Evolutionary conservation across 2,113 vertebrate species (phyloP).

Genomic region (Coracopsis vasa): DNA sequence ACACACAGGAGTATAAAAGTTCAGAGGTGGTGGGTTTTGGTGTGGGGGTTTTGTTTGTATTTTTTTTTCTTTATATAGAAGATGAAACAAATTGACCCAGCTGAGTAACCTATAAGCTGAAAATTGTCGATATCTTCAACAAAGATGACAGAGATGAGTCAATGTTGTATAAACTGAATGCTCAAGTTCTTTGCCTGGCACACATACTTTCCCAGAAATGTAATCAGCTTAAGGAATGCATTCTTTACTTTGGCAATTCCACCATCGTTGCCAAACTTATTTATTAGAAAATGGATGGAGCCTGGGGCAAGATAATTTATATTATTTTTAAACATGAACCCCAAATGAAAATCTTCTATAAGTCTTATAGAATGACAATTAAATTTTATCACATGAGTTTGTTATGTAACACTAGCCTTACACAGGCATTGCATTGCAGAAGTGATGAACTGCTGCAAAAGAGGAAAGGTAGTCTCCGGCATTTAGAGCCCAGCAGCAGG

Average conservation of each 20-base stretch:
- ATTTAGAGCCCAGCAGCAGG: constrained; percentile 58
- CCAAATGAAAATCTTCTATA: not conserved
- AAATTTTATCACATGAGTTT: not conserved
- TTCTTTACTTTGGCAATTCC: constrained; percentile 9
- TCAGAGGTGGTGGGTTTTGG: constrained; percentile 40
- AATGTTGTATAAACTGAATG: constrained; percentile 52
- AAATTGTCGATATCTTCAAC: constrained; percentile 40
- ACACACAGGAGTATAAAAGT: constrained; percentile 62
- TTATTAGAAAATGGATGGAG: constrained; percentile 41
- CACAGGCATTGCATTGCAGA: not conserved
- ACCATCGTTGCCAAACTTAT: constrained; percentile 4
- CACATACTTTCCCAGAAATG: constrained; percentile 54
- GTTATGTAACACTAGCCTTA: constrained; percentile 20
- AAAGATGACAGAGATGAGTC: constrained; percentile 54
- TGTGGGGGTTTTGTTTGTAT: not conserved
- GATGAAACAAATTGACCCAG: not conserved
- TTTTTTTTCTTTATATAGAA: not conserved
- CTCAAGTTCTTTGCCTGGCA: constrained; percentile 56
- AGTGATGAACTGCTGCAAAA: constrained; percentile 34
- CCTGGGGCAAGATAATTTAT: not conserved
- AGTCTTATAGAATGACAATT: not conserved
- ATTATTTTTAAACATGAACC: constrained; percentile 20
- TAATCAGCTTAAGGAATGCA: constrained; percentile 51
- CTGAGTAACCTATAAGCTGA: constrained; percentile 19
- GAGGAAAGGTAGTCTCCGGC: constrained; percentile 48